Evolutionary conservation across 35 echinoderm and acorn worm species (phyloP).

Genomic region (Heliocidaris tuberculata): DNA sequence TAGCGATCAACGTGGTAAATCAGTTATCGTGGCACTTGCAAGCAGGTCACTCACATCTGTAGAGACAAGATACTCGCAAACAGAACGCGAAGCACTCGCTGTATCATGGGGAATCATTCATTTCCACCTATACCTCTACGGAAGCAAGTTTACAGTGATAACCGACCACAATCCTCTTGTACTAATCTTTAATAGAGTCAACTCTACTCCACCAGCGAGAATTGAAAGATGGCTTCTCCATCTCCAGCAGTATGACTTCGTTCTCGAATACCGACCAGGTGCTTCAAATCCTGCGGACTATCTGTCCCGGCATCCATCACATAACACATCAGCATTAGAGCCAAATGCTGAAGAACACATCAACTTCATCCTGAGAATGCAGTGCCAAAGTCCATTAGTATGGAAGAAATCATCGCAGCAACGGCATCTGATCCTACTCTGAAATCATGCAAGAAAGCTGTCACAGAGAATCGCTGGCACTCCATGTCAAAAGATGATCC

Average conservation of each 20-base stretch:
- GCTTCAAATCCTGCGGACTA: conserved; percentile 70
- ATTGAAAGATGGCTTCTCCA: conserved; percentile 83
- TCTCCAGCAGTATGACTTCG: conserved; percentile 76
- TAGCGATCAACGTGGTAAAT: background rate
- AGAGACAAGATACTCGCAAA: conserved; percentile 72
- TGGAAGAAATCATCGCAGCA: conserved; percentile 37
- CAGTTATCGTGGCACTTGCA: conserved; percentile 62
- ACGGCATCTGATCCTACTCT: conserved; percentile 59
- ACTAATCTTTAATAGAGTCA: conserved; percentile 68
- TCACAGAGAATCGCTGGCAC: conserved; percentile 58
- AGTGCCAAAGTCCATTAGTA: conserved; percentile 69
- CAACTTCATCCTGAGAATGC: conserved; percentile 57
- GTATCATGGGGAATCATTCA: conserved; percentile 76
- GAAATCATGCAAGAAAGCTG: conserved; percentile 36
- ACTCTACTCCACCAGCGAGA: conserved; percentile 68
- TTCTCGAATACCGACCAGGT: conserved; percentile 62
- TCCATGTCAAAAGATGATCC: conserved; percentile 24
- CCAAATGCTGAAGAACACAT: conserved; percentile 64
- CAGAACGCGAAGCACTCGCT: conserved; percentile 65
- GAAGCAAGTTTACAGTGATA: conserved; percentile 59
- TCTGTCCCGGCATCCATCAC: conserved; percentile 66
- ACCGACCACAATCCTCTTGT: conserved; percentile 86
- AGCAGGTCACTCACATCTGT: conserved; percentile 41
- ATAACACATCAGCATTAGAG: conserved; percentile 23
- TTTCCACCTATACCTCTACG: conserved; percentile 77